Base-by-base conservation (phyloP, 2,888 invertebrate species). In the Mactromeris polynyma region DNA sequence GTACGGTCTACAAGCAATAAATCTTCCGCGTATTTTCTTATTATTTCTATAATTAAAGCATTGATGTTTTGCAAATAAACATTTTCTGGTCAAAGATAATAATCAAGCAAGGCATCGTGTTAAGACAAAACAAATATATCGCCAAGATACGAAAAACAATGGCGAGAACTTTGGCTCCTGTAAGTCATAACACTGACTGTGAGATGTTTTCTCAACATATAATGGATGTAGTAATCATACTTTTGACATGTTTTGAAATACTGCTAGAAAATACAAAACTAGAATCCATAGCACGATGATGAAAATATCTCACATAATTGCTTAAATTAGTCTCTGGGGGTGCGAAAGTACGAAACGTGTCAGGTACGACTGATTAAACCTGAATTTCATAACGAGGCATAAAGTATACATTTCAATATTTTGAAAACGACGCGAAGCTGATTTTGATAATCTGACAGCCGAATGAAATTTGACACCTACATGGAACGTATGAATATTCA, bases 161-260 rank as follows among this genome's bases (percentile, higher is more conserved):
- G 38, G 19, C 17, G 7, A 36, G 73, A 73, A 17, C 9, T 58
- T 58, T 33, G 33, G 73, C 36, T 33, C 33, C 36, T 3, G 31
- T 36, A 73, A 36, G 14, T 36, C 33, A 73, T 36, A 73, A 36
- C 17, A 33, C 33, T 36, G 19, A 1, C 73, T 73, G 36, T 36
- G 36, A 51, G 54, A 40, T 83, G 42, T 84, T 83, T 77, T 81
- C 85, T 36, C 73, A n/a, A 73, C 86, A 80, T 86, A 83, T 86
- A 79, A 86, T 80, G 83, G 78, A 83, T 26, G 79, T 86, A 89
- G 82, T 86, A 58, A 89, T 89, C 89, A 80, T 26, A 42, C 64
- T 69, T 42, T 51, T 82, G 82, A 83, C 83, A 89, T 89, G 86
- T 89, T 89, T 83, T 89, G 89, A 89, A 88, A 86, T 79, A 46